Percentiles rank a stretch among this genome's conserved stretches.
phyloP scores from a whole-genome alignment of 2,888 invertebrate species.

The Troides aeacus region DNA sequence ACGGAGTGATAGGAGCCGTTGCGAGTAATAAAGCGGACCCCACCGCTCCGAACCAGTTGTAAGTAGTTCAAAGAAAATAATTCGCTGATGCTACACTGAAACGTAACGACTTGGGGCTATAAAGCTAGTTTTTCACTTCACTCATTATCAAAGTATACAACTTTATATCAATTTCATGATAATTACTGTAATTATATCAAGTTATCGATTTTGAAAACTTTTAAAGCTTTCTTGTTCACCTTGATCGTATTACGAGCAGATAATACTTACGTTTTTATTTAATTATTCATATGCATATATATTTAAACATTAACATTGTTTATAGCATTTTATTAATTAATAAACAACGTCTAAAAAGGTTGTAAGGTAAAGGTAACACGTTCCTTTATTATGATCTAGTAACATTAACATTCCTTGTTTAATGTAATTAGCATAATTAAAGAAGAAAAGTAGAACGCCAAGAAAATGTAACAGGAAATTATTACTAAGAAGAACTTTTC shows the following conservation, averaged over 20 bases:
- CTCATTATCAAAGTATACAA: background rate
- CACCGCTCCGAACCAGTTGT: constrained; percentile 51
- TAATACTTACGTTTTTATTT: too few relatives aligned
- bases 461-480: background rate
- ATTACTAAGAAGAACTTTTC: background rate
- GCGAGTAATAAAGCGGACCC: constrained; percentile 44
- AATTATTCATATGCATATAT: background rate
- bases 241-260: constrained; percentile 17
- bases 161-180: constrained; percentile 34
- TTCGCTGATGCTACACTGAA: constrained; percentile 31
- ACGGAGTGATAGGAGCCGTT: constrained; percentile 28
- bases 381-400: background rate
- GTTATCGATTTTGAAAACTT: constrained; percentile 60
- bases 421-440: background rate
- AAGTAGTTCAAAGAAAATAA: constrained; percentile 46
- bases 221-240: constrained; percentile 33
- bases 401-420: background rate
- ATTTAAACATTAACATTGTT: background rate
- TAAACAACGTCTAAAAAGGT: background rate
- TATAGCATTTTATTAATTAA: background rate
- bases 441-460: background rate
- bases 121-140: background rate
- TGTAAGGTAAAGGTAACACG: background rate
- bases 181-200: constrained; percentile 54
- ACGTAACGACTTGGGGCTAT: constrained; percentile 3